A percentile compares a stretch with the other conserved stretches of the same genome.
Conservation (phyloP, 2,113 vertebrate genomes). For the Gorsachius goisagi region DNA sequence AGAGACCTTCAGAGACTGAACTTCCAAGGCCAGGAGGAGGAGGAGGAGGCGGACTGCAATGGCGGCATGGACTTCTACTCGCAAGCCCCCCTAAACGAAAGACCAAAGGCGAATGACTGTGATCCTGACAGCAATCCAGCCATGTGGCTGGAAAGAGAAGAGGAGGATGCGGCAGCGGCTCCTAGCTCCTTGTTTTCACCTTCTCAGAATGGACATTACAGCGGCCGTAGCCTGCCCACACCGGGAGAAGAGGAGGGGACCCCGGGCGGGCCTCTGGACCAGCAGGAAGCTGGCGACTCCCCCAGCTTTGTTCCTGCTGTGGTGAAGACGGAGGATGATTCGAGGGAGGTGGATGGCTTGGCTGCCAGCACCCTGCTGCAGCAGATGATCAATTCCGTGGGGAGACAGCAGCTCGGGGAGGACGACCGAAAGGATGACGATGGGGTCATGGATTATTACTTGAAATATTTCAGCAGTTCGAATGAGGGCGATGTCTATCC, state of each 20-base stretch:
- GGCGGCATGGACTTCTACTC: slow-evolving; percentile 77
- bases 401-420: slow-evolving; percentile 78
- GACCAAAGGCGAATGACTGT: slow-evolving; percentile 71
- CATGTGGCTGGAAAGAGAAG: slow-evolving; percentile 74
- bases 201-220: slow-evolving; percentile 85
- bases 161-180: slow-evolving; percentile 56
- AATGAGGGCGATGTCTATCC: slow-evolving; percentile 81
- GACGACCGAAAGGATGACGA: slow-evolving; percentile 87
- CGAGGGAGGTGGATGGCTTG: slow-evolving; percentile 68
- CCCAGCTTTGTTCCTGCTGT: slow-evolving; percentile 62
- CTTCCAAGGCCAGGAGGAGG: slow-evolving; percentile 81
- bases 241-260: slow-evolving; percentile 70
- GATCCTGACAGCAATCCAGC: slow-evolving; percentile 71
- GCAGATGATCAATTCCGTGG: slow-evolving; percentile 93
- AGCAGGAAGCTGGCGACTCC: slow-evolving; percentile 69
- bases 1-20: slow-evolving; percentile 70
- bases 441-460: slow-evolving; percentile 96
- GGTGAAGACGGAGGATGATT: slow-evolving; percentile 73
- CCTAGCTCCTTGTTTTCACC: slow-evolving; percentile 78
- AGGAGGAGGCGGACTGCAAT: slow-evolving; percentile 81
- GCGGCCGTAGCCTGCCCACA: slow-evolving; percentile 67
- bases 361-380: slow-evolving; percentile 92
- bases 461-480: slow-evolving; percentile 94
- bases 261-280: slow-evolving; percentile 65
- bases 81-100: slow-evolving; percentile 65